Percentiles rank a stretch among this genome's conserved stretches.
Evolutionary conservation across 37 sponge, comb jelly and placozoan genomes (phyloP).

Genomic region (Spongilla lacustris): DNA sequence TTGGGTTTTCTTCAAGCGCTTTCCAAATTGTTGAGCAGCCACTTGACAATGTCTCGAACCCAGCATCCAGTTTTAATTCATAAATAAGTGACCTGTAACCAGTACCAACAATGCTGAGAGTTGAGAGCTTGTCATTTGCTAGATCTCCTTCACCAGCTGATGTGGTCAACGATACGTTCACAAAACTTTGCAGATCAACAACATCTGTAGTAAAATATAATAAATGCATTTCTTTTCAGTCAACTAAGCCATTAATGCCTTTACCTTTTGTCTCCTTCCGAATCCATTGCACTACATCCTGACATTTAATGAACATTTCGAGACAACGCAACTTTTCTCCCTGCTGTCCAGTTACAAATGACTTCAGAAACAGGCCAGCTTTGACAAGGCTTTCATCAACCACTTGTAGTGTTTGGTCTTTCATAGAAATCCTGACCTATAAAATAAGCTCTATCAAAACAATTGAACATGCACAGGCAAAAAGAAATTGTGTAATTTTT

Average conservation of each 20-base stretch:
- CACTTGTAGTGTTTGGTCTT: conserved; percentile 27
- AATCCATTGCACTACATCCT: conserved; percentile 52
- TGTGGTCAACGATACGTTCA: conserved; percentile 63
- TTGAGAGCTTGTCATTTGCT: conserved; percentile 62
- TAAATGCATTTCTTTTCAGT: not conserved
- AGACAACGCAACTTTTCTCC: conserved; percentile 29
- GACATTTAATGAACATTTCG: conserved; percentile 19
- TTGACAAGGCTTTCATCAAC: conserved; percentile 11
- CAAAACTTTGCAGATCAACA: conserved; percentile 60
- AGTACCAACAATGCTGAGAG: conserved; percentile 58
- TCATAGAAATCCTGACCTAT: conserved; percentile 35
- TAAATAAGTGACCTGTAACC: conserved; percentile 62
- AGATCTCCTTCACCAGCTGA: conserved; percentile 64
- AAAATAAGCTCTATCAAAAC: not conserved
- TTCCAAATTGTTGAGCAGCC: conserved; percentile 53
- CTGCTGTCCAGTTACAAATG: conserved; percentile 5
- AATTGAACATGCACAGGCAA: no score
- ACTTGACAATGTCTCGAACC: conserved; percentile 15
- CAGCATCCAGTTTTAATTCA: conserved; percentile 1
- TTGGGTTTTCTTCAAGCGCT: conserved; percentile 25
- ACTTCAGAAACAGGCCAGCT: conserved; percentile 36
- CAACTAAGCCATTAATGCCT: not conserved
- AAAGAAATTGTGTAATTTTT: no score
- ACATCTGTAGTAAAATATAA: conserved; percentile 29
- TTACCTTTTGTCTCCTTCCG: conserved; percentile 48